Percentiles rank a stretch among this genome's conserved stretches.
Evolutionary conservation across 2,888 invertebrate genomes (phyloP).

Genomic region (Rhabditophanes sp.): DNA sequence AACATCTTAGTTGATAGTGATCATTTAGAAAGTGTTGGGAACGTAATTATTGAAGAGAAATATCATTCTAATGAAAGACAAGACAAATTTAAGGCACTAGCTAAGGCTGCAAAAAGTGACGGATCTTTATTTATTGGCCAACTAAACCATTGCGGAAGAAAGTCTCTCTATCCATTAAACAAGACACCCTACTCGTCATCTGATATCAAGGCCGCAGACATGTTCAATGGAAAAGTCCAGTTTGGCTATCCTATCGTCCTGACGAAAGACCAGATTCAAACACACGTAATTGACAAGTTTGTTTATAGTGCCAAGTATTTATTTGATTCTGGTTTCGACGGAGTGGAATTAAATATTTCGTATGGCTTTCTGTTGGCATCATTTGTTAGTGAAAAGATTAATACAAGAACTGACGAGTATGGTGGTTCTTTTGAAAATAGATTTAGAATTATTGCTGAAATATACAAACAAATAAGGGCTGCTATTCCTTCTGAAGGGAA

Average conservation of each 20-base stretch:
- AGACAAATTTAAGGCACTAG: slow-evolving; percentile 8
- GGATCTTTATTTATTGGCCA: slow-evolving; percentile 10
- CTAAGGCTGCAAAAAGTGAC: slow-evolving; percentile 8
- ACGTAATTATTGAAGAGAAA: slow-evolving; percentile 19
- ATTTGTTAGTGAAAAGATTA: slow-evolving; percentile 26
- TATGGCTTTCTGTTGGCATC: slow-evolving; percentile 30
- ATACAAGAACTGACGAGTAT: slow-evolving; percentile 27
- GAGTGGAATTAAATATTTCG: slow-evolving; percentile 24
- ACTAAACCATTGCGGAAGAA: slow-evolving; percentile 9
- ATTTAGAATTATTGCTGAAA: slow-evolving; percentile 19
- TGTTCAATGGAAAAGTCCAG: slow-evolving; percentile 5
- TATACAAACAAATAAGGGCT: slow-evolving; percentile 18
- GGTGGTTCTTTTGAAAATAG: slow-evolving; percentile 24
- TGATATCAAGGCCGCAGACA: slow-evolving; percentile 8
- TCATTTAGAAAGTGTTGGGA: slow-evolving; percentile 24
- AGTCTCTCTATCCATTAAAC: slow-evolving; percentile 12
- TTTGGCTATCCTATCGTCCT: slow-evolving; percentile 22
- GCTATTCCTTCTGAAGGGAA: slow-evolving; percentile 17
- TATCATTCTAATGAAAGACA: slow-evolving; percentile 12
- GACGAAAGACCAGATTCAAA: slow-evolving; percentile 18
- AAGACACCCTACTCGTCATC: slow-evolving; percentile 10
- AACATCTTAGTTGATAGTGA: too few species aligned
- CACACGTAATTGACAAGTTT: slow-evolving; percentile 20
- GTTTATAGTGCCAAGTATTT: slow-evolving; percentile 16
- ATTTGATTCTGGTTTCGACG: slow-evolving; percentile 20